Base-by-base conservation (phyloP, 2,888 invertebrate genomes). In the Rhagium mordax region DNA sequence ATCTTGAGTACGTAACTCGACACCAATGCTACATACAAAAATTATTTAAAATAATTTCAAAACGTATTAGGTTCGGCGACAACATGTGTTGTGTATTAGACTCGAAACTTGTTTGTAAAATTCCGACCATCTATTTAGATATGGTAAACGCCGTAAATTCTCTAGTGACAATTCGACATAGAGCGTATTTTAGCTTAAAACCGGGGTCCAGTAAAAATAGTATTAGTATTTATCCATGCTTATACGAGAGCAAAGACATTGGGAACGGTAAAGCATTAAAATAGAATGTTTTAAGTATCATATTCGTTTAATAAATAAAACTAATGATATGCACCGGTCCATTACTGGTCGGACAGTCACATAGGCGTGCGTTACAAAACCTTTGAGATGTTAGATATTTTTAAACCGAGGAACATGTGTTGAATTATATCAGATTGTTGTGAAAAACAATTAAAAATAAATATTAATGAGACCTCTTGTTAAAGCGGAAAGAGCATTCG, bases 41-140 rank as follows among this genome's bases (percentile, higher is more conserved):
- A 69, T 59, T 60, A 60, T 60, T 69, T 20, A 48, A 69, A 69
- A 18, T 47, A 49, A 48, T 49, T 61, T 33, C 49, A 69, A 60
- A 61, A 53, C 53, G 53, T 33, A 67, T 59, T 57, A 61, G 71
- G 62, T 66, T 66, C 70, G 68, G 71, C 67, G 79, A 72, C 77
- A 79, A 78, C 78, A 75, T 79, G 75, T 78, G 77, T 78, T 70
- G 76, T 77, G 75, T 76, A 78, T 80, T 80, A 78, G 70, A 74
- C 74, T 71, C 76, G 66, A 76, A 80, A 80, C 79, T 78, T 78
- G 80, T 80, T 79, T 79, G 79, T 78, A 74, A 76, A 78, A 78
- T 80, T 79, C 78, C 79, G 76, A 78, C 76, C 74, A 72, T 71
- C 77, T 74, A 77, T 76, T 80, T 77, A 76, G 77, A 77, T 78